phyloP scores from a whole-genome alignment of 2,888 invertebrate species.

The Troides helena region DNA sequence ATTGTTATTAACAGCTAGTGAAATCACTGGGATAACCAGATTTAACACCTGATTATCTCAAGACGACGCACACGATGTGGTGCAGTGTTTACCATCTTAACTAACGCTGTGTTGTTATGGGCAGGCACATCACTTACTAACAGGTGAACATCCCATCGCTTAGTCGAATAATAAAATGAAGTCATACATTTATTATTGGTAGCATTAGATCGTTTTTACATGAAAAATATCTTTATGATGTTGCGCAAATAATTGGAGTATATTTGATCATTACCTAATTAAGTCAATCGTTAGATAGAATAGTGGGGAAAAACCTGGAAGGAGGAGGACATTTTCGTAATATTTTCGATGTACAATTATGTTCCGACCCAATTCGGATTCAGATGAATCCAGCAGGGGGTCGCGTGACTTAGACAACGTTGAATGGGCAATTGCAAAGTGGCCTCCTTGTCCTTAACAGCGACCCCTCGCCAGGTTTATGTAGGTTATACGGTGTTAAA shows the following conservation, averaged over 20 bases:
- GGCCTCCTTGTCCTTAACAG: slow-evolving; percentile 4
- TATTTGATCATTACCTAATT: not conserved
- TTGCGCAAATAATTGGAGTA: not conserved
- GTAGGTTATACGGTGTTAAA: not conserved
- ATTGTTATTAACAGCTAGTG: no score
- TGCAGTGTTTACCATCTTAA: no score
- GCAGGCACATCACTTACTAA: no score
- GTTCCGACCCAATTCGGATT: not conserved
- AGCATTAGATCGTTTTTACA: no score
- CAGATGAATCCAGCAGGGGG: not conserved
- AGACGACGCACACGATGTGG: no score
- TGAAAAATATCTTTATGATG: no score
- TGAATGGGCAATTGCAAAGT: slow-evolving; percentile 3
- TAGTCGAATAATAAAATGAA: no score
- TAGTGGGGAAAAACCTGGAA: not conserved
- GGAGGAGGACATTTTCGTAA: not conserved
- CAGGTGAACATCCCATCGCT: no score
- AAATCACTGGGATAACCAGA: no score
- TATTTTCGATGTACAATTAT: not conserved
- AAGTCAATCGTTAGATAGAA: not conserved
- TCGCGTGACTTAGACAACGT: slow-evolving; percentile 10
- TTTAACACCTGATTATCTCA: no score
- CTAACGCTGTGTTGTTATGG: no score
- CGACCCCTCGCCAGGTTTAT: slow-evolving; percentile 1
- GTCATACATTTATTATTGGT: no score